Percentiles rank a stretch among this genome's conserved stretches.
Evolutionary conservation across 2,797 vertebrate species (phyloP).

Genomic region (Podarcis siculus): DNA sequence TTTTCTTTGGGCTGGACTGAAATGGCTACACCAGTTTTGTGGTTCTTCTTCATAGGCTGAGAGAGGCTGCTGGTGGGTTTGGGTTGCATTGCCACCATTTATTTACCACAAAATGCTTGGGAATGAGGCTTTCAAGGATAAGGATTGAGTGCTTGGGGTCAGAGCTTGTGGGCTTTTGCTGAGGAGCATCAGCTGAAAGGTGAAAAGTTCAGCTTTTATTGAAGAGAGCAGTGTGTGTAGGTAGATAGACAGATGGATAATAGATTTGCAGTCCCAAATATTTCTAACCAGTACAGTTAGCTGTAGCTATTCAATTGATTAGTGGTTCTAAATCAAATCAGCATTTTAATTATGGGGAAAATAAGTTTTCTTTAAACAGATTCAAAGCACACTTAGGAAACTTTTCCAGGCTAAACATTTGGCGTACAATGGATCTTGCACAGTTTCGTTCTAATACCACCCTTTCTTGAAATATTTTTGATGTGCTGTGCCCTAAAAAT

Average conservation of each 20-base stretch:
- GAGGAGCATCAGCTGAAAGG: background rate
- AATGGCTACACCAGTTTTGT: background rate
- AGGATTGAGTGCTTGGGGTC: background rate
- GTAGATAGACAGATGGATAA: too few species aligned
- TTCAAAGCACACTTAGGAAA: conserved; percentile 20
- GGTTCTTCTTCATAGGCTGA: background rate
- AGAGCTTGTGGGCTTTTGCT: background rate
- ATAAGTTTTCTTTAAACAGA: conserved; percentile 12
- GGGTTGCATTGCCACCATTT: background rate
- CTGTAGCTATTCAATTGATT: background rate
- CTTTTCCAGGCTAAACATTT: background rate
- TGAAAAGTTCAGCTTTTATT: background rate
- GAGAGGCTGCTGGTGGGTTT: too few species aligned
- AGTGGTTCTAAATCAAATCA: conserved; percentile 5
- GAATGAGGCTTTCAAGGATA: background rate
- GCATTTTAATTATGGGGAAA: background rate
- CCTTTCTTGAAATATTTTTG: conserved; percentile 28
- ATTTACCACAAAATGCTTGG: background rate
- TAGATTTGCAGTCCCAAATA: too few species aligned
- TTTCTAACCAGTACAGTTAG: background rate
- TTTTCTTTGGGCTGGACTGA: background rate
- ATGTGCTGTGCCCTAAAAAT: conserved; percentile 43
- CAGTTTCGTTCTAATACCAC: conserved; percentile 21
- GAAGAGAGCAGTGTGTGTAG: background rate
- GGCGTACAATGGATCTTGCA: background rate